Evolutionary conservation across 37 sponge, comb jelly and placozoan species (phyloP), one percentile per base, ranked within the genome.

Genomic region (Cliona cf. orientalis): DNA sequence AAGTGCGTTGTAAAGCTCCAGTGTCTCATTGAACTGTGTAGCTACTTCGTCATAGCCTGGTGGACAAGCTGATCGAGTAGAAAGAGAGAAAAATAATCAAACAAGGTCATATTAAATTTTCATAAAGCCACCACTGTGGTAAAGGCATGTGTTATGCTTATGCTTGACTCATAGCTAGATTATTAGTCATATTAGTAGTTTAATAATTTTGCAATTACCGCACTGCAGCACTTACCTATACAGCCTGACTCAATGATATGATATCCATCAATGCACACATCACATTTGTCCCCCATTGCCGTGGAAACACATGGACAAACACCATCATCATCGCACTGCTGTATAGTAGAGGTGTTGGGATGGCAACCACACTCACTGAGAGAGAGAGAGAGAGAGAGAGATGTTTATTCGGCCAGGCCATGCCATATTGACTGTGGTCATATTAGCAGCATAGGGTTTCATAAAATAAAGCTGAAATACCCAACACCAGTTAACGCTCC

Each of bases 221-320:
- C n/a, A n/a, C n/a, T n/a, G 1, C 26, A 4, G 5, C 9, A 58
- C 75, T 75, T 75, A 75, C 75, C 41, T 5, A 57, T 33, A 41
- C 75, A 75, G 36, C 83, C 83, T 0, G 35, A 44, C 0, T 21
- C 65, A 42, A 83, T 12, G 28, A 19, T 12, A 62, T 65, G 72
- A 40, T 41, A 72, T 31, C 69, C 83, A 46, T 42, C n/a, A 0
- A 4, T 29, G 33, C 83, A 83, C 26, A 3, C 28, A 12, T 72
- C 74, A 83, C 83, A 83, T 39, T 45, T 74, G 34, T 74, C 56
- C 0, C 83, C 83, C 38, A 21, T 31, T 9, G 68, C 74, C 21
- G 64, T 57, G 11, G 74, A 56, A 26, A 46, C 39, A 41, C 83
- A 83, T 17, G 37, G 14, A 38, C 83, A 83, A 49, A 37, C 61